phyloP scores from a whole-genome alignment of 1,140 invertebrate genomes.

The Zaprionus lachaisei region DNA sequence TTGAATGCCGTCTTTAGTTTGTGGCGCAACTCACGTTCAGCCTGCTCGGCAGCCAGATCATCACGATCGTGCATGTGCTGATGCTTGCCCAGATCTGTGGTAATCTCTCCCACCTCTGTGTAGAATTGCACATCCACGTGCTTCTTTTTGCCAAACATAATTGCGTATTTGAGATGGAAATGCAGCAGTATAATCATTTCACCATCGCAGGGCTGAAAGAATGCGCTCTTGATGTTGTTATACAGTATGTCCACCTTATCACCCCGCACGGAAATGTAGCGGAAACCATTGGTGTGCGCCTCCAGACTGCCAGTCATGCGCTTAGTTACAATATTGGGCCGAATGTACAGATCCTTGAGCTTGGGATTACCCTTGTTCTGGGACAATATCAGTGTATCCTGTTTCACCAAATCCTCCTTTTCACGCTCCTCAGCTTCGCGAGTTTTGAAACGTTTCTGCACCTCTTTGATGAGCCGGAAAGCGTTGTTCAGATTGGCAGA shows the following conservation, averaged over 20 bases:
- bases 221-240: slow-evolving; percentile 99
- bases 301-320: slow-evolving; percentile 97
- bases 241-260: slow-evolving; percentile 99
- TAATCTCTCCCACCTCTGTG: slow-evolving; percentile 99
- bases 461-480: slow-evolving; percentile 99
- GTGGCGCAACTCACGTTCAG: slow-evolving; percentile 97
- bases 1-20: slow-evolving; percentile 99
- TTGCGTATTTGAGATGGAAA: slow-evolving; percentile 99
- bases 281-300: slow-evolving; percentile 98
- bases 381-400: slow-evolving; percentile 98
- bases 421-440: slow-evolving; percentile 99
- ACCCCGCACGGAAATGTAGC: slow-evolving; percentile 98
- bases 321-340: slow-evolving; percentile 99
- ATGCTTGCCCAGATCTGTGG: slow-evolving; percentile 99
- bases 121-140: slow-evolving; percentile 99
- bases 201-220: slow-evolving; percentile 99
- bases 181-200: slow-evolving; percentile 99
- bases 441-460: slow-evolving; percentile 99
- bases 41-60: slow-evolving; percentile 99
- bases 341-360: slow-evolving; percentile 98
- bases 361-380: slow-evolving; percentile 99
- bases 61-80: slow-evolving; percentile 99
- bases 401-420: slow-evolving; percentile 99
- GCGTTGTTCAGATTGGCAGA: slow-evolving; percentile 98
- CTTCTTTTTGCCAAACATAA: slow-evolving; percentile 99